Base-by-base conservation (phyloP, 2,113 vertebrate species). In the Thryonomys swinderianus region DNA sequence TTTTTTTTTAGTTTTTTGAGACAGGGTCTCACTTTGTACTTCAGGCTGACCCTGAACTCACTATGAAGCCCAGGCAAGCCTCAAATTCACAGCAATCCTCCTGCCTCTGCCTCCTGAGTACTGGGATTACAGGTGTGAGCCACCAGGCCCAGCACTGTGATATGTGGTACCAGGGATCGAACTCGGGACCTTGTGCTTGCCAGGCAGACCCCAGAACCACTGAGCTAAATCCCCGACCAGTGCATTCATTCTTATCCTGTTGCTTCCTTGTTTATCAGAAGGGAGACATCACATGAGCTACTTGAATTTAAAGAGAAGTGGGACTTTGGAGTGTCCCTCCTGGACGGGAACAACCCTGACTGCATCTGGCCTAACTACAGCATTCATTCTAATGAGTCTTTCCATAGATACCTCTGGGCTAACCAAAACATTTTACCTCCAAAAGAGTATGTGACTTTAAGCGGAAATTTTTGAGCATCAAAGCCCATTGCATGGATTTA, bases 401-500 rank as follows among this genome's bases (percentile, higher is more conserved):
- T 40, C 78, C 88, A 34, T 3, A 13, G 73, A 62, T 73, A n/a
- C 51, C 7, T 23, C 53, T n/a, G n/a, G 62, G 9, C 10, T 25
- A 95, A 80, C 85, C 85, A n/a, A 85, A 85, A 71, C 16, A 34
- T 82, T 64, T 51, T 64, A 61, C 37, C 85, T 64, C 88, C 88
- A 37, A 81, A 57, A 71, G 82, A 53, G 23, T 9, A 13, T 91
- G 95, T 71, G 74, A 61, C 73, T 69, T 82, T 57, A 59, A 93
- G 62, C 45, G 79, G 94, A 71, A 74, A 71, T 45, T 61, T 74
- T 20, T 48, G 59, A 59, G 67, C 79, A 62, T 34, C 88, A 84
- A 86, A 96, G 85, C 67, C 83, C 79, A 85, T 76, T 66, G 88
- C 61, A 16, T 13, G 69, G 95, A 93, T 94, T 97, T 40, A 79